Conservation (phyloP, 2,113 vertebrate species). For the Leucopternis melanops region DNA sequence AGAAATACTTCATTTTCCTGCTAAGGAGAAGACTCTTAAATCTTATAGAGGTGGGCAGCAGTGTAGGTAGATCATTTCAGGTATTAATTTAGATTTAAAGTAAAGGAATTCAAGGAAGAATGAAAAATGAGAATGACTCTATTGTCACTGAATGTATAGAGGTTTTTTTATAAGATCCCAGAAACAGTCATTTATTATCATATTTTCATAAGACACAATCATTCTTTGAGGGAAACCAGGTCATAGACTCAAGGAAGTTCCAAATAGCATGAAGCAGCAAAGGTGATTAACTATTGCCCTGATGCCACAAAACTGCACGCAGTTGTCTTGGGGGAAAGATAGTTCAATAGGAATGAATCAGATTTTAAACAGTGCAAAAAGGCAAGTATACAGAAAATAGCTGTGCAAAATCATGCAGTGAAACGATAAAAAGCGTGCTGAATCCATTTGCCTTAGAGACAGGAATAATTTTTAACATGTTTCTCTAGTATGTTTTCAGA, state of each 20-base stretch:
- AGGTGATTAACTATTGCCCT: neutral
- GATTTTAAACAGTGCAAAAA: neutral
- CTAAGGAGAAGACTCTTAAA: neutral
- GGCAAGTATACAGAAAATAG: neutral
- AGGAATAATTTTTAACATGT: neutral
- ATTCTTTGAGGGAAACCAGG: neutral
- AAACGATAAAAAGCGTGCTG: neutral
- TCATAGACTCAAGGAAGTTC: neutral
- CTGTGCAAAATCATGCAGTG: neutral
- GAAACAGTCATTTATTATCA: neutral
- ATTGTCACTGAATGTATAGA: neutral
- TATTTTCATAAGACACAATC: neutral
- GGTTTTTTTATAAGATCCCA: neutral
- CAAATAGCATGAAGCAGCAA: neutral
- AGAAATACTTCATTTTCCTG: neutral
- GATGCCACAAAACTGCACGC: neutral
- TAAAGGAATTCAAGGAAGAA: neutral
- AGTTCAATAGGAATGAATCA: neutral
- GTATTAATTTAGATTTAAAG: neutral
- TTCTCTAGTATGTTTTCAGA: neutral
- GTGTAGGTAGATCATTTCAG: neutral
- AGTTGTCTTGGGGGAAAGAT: neutral
- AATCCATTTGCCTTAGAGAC: neutral
- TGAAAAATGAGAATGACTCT: neutral
- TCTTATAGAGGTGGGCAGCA: neutral